Conservation (phyloP, 2,888 invertebrate species). For the Silvanus unidentatus region DNA sequence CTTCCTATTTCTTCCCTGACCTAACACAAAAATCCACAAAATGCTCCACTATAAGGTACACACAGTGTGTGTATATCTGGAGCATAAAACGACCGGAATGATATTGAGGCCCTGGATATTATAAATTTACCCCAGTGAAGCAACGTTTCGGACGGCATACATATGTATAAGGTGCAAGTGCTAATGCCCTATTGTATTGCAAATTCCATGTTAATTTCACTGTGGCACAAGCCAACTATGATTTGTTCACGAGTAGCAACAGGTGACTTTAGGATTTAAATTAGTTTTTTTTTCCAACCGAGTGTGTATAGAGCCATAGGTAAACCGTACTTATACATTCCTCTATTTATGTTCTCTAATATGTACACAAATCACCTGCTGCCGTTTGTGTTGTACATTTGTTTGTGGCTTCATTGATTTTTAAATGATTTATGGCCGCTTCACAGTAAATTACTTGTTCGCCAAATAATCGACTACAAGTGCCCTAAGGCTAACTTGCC, state of each 20-base stretch:
- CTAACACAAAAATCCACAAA: conserved; percentile 3
- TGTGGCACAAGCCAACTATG: conserved; percentile 38
- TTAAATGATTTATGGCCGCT: background rate
- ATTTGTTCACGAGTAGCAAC: conserved; percentile 39
- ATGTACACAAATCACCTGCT: conserved; percentile 1
- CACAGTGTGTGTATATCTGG: too few species aligned
- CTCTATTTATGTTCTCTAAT: background rate
- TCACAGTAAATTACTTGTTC: background rate
- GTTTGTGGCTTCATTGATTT: background rate
- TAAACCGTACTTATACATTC: background rate
- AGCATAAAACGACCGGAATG: conserved; percentile 1
- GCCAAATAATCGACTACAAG: background rate
- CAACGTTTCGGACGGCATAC: conserved; percentile 42
- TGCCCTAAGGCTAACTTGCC: too few species aligned
- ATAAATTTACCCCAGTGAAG: conserved; percentile 36
- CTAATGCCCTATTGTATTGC: conserved; percentile 48
- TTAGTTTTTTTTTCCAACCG: conserved; percentile 17
- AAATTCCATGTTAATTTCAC: conserved; percentile 47
- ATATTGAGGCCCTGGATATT: conserved; percentile 17
- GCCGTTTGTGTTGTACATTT: background rate
- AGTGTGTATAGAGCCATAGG: conserved; percentile 3
- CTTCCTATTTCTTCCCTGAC: conserved; percentile 6
- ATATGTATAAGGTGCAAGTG: conserved; percentile 46
- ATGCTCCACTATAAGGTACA: too few species aligned
- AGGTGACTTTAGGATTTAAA: conserved; percentile 34